Evolutionary conservation across 2,113 vertebrate species (phyloP), one percentile per base, ranked within the genome.

Genomic region (Morphnarchus princeps): DNA sequence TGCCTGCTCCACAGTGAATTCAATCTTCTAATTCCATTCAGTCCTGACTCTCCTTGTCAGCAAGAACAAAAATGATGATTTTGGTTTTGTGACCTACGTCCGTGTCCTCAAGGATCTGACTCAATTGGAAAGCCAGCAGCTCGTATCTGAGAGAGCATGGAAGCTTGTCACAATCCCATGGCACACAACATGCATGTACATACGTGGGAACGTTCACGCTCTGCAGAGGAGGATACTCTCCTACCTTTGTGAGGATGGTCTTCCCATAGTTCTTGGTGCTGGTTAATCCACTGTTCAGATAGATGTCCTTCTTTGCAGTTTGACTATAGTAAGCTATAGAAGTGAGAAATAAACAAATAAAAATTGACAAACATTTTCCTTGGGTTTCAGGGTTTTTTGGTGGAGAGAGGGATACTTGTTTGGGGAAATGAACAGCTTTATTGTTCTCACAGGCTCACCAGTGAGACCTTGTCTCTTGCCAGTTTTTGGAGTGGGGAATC

Each of bases 261-360:
- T 99, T 99, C 70, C 99, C 99, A 13, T 99, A 99, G 97, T 99
- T 99, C 97, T 99, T 99, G 89, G 99, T 99, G 98, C 99, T 99
- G 92, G 99, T 99, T 97, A 99, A 97, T 73, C 99, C 99, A 67
- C 99, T 99, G 98, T 99, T 99, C 88, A 99, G 98, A 96, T 99
- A 99, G 96, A 99, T 99, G 65, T 98, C 97, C 69, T 99, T 99
- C 90, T 90, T 97, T 40, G 95, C 98, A 49, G 34, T 74, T 50
- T 98, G 98, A 92, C 98, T 99, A 72, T 98, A 98, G 92, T 99
- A 99, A 57, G 99, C 99, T 99, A 93, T 1, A 98, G 91, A 82
- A 81, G 70, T 5, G 22, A 89, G 57, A 54, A 47, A 96, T 58
- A 58, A 92, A 73, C 10, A 61, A 89, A 73, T 50, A 11, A 89